Conservation (phyloP, 2,113 vertebrate species). For the Nicator chloris region DNA sequence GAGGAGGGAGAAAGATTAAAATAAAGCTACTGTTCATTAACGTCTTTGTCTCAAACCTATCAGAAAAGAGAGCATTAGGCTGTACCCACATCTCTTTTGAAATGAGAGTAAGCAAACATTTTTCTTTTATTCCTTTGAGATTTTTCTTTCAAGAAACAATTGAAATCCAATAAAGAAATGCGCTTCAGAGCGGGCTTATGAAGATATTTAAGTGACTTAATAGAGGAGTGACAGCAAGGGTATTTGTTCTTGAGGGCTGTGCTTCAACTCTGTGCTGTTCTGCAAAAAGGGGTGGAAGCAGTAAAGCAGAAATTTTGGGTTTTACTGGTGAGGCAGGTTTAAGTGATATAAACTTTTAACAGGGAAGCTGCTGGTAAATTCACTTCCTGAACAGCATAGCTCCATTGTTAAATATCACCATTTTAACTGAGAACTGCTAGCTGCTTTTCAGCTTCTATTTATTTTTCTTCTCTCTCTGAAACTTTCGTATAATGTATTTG, state of each 20-base stretch:
- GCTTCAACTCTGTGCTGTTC: background rate
- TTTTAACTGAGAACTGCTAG: background rate
- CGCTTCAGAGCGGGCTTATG: conserved; percentile 55
- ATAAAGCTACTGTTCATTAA: conserved; percentile 48
- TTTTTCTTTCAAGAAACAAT: conserved; percentile 63
- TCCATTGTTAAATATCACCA: background rate
- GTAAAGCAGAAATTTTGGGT: conserved; percentile 46
- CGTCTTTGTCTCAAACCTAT: background rate
- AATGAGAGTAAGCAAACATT: conserved; percentile 31
- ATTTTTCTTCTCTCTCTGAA: background rate
- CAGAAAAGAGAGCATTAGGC: background rate
- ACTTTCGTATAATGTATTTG: background rate
- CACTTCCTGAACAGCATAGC: background rate
- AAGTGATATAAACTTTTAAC: background rate
- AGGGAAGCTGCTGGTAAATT: background rate
- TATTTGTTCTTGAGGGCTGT: conserved; percentile 27
- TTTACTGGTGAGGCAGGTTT: conserved; percentile 33
- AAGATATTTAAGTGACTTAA: conserved; percentile 66
- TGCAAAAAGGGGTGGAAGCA: conserved; percentile 8
- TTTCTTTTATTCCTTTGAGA: conserved; percentile 62
- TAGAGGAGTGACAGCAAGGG: conserved; percentile 44
- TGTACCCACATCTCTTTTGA: background rate
- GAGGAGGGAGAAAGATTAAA: conserved; percentile 36
- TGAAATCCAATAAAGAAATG: conserved; percentile 61
- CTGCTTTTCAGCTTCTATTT: background rate